Evolutionary conservation across 1,140 invertebrate genomes (phyloP), one percentile per base, ranked within the genome.

Genomic region (Zaprionus camerounensis): DNA sequence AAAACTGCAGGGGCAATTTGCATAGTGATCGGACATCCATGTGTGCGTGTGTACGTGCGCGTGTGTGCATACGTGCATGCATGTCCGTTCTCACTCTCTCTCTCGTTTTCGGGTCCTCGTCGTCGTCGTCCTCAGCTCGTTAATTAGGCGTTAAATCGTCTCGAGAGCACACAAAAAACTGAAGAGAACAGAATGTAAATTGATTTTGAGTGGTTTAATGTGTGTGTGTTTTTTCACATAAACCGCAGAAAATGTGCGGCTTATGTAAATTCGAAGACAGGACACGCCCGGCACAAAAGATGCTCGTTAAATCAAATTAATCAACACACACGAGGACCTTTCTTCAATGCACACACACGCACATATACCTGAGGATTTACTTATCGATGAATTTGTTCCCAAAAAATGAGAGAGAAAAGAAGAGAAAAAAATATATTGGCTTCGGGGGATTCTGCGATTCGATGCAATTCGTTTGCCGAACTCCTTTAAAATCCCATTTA

Each of bases 101-200:
- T 15, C 36, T 41, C 41, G 46, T 24, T 44, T 57, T 49, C 61
- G 74, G 68, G 57, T 31, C 38, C 57, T 64, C 44, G 38, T 66
- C 55, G 70, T 65, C 57, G 51, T 67, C 20, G 53, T 62, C 34
- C 56, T 68, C 76, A 49, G 69, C 67, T 76, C 74, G 78, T 84
- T 88, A 87, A 87, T 87, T 87, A 88, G 88, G 83, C 83, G 83
- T 88, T 81, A 88, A 87, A 87, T 87, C 78, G 84, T 84, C 20
- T 24, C 46, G 46, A 70, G 73, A 78, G 69, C 57, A 75, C 78
- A 79, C 53, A 70, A 71, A 76, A 66, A 78, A 64, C 69, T 44
- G 61, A 67, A 72, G 12, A 34, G 68, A 62, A 41, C 81, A 44
- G 65, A 73, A 84, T 72, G 78, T 38, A 83, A 87, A 83, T 88